Conservation (phyloP, 2,113 vertebrate genomes). For the Excalfactoria chinensis region DNA sequence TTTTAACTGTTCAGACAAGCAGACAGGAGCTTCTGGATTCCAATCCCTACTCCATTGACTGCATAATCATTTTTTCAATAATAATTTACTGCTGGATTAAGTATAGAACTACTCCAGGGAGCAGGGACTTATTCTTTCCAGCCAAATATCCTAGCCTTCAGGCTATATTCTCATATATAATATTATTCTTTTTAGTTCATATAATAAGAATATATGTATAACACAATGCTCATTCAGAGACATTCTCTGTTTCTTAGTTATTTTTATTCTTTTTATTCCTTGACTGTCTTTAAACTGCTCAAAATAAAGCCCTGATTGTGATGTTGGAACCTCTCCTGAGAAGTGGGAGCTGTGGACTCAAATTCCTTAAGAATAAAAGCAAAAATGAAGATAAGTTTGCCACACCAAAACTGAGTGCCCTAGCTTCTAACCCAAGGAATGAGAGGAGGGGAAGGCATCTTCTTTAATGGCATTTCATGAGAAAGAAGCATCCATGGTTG, state of each 20-base stretch:
- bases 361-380: neutral
- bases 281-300: neutral
- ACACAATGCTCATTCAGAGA: neutral
- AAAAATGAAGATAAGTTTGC: neutral
- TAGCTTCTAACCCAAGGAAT: neutral
- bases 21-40: neutral
- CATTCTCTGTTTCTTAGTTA: neutral
- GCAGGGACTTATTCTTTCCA: neutral
- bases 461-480: neutral
- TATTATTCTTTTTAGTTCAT: neutral
- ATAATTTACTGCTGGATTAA: neutral
- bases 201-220: neutral
- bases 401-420: neutral
- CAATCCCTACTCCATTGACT: neutral
- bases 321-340: neutral
- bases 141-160: neutral
- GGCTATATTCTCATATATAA: neutral
- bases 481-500: accelerated
- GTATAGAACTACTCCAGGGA: neutral
- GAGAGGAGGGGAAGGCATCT: neutral
- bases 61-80: neutral
- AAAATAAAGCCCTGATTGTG: neutral
- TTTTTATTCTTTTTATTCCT: neutral
- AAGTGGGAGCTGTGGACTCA: neutral
- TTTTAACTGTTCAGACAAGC: neutral